These are phyloP conservation scores for Vanacampus margaritifer DNA, from an alignment of 2,113 vertebrate genomes.

Conservation along the genomic window DNA sequence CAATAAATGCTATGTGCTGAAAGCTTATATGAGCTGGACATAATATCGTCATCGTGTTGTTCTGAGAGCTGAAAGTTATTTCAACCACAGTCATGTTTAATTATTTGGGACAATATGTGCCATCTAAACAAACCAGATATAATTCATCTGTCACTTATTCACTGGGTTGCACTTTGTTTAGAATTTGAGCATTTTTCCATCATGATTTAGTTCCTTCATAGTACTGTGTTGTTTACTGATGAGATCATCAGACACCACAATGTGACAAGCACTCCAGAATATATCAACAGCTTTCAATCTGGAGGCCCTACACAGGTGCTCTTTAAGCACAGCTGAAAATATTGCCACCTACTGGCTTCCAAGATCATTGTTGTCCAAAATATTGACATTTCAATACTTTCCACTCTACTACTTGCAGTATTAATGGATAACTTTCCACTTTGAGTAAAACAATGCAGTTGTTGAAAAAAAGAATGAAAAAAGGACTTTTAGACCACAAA, in stretches of 20 bases:
- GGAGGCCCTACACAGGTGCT: constrained; percentile 21
- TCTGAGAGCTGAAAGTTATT: constrained; percentile 15
- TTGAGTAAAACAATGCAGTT: constrained; percentile 2
- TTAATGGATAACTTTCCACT: neutral
- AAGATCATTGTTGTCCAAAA: constrained; percentile 9
- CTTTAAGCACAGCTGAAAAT: constrained; percentile 24
- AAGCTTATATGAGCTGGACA: constrained; percentile 11
- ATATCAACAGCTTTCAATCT: constrained; percentile 6
- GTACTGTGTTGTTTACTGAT: constrained; percentile 7
- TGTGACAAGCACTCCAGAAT: constrained; percentile 8
- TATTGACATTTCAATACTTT: neutral
- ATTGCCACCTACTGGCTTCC: constrained; percentile 52
- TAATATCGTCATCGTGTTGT: neutral
- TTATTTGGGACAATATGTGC: constrained; percentile 7
- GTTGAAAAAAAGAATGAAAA: neutral
- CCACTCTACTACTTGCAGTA: neutral
- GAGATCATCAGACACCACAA: neutral
- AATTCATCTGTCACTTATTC: neutral
- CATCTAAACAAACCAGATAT: constrained; percentile 15
- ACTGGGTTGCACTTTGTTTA: too few relatives aligned
- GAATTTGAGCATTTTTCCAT: constrained; percentile 1
- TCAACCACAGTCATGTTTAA: constrained; percentile 15
- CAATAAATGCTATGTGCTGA: constrained; percentile 53
- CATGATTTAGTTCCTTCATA: neutral
- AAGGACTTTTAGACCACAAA: neutral